Conservation (phyloP, 1,140 invertebrate genomes). For the Drosophila malerkotliana region DNA sequence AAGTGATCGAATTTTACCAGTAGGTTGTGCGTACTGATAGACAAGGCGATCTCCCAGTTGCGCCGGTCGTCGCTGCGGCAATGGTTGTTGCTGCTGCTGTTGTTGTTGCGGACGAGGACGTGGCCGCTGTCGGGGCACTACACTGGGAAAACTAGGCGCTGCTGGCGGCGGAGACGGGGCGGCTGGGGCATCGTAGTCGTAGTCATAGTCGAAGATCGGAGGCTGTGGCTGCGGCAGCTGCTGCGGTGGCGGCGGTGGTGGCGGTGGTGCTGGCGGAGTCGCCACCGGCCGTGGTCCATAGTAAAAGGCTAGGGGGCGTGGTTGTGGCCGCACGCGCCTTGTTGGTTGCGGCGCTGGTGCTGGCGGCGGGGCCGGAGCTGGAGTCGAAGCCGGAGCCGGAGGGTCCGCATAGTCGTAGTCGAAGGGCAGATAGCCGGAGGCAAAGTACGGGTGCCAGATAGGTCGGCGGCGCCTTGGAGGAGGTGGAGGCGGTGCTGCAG, state of each 20-base stretch:
- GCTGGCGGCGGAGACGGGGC: slow-evolving; percentile 14
- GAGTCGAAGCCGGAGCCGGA: background rate
- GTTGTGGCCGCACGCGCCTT: slow-evolving; percentile 39
- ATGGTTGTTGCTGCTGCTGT: slow-evolving; percentile 20
- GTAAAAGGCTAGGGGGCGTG: slow-evolving; percentile 17
- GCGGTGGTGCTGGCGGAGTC: background rate
- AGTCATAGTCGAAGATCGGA: slow-evolving; percentile 31
- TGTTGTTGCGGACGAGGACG: slow-evolving; percentile 20
- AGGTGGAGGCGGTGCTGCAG: slow-evolving; percentile 25
- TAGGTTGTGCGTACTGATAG: slow-evolving; percentile 77
- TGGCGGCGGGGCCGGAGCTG: slow-evolving; percentile 6
- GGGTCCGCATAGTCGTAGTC: slow-evolving; percentile 48
- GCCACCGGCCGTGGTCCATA: slow-evolving; percentile 1
- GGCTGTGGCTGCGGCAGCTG: background rate
- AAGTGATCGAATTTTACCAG: slow-evolving; percentile 79
- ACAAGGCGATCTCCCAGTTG: slow-evolving; percentile 61
- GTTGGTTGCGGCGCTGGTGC: slow-evolving; percentile 23
- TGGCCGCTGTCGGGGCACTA: slow-evolving; percentile 3
- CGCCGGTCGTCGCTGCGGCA: slow-evolving; percentile 16
- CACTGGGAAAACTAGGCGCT: slow-evolving; percentile 14
- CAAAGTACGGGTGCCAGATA: slow-evolving; percentile 55
- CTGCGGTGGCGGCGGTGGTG: background rate
- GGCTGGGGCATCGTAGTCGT: slow-evolving; percentile 43
- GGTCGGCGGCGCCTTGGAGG: slow-evolving; percentile 35
- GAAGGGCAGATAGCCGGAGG: slow-evolving; percentile 27